phyloP scores from a whole-genome alignment of 2,797 vertebrate species.

The Lacerta viridis region DNA sequence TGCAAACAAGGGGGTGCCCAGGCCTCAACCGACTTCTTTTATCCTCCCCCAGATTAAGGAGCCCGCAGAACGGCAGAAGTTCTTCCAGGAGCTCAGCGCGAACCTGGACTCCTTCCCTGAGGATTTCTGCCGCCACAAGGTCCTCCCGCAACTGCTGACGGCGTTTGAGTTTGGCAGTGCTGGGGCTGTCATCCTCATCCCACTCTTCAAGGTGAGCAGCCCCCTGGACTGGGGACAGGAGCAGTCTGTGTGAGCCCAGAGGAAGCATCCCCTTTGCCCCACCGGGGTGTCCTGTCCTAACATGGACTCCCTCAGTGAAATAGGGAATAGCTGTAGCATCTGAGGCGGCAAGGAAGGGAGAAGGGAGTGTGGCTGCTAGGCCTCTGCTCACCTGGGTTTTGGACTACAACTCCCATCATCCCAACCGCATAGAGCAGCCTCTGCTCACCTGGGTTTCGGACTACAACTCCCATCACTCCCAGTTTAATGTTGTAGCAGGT shows the following conservation, averaged over 20 bases:
- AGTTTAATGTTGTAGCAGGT: too few species aligned
- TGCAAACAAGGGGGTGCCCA: too few species aligned
- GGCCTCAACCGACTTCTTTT: not conserved
- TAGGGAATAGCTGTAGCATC: not conserved
- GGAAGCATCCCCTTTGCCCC: not conserved
- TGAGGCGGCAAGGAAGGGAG: too few species aligned
- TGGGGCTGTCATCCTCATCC: slow-evolving; percentile 90
- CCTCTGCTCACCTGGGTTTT: too few species aligned
- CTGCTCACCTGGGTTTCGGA: too few species aligned
- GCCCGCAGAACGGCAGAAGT: slow-evolving; percentile 90
- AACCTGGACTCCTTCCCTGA: slow-evolving; percentile 91
- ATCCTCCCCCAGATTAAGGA: slow-evolving; percentile 88
- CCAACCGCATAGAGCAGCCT: too few species aligned
- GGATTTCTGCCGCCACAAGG: slow-evolving; percentile 94
- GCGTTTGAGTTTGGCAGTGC: slow-evolving; percentile 93
- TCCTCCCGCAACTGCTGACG: slow-evolving; percentile 91
- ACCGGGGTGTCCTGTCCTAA: too few species aligned
- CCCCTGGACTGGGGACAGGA: not conserved
- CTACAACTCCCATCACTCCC: too few species aligned
- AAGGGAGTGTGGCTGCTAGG: too few species aligned
- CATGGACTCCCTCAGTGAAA: too few species aligned
- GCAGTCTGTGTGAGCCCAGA: not conserved
- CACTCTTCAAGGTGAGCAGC: slow-evolving; percentile 89
- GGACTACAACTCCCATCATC: too few species aligned
- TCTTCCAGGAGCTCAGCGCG: slow-evolving; percentile 92